phyloP scores from a whole-genome alignment of 2,113 vertebrate genomes.

The Pteropus alecto region DNA sequence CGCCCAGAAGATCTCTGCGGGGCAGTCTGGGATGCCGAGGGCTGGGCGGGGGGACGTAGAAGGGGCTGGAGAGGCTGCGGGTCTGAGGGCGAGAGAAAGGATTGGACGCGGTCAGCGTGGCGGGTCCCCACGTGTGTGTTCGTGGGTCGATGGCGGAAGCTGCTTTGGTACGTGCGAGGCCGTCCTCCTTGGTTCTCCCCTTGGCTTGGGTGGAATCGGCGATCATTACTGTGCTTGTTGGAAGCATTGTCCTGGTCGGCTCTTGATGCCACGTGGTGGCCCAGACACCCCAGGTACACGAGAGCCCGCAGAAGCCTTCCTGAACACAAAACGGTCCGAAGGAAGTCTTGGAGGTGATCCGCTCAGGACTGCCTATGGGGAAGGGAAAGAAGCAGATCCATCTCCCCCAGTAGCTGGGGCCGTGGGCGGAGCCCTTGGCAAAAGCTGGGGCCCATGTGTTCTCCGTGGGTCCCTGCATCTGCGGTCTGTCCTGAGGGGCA shows the following conservation, averaged over 20 bases:
- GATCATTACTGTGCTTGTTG: conserved; percentile 43
- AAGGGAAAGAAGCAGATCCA: neutral
- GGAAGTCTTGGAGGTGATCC: neutral
- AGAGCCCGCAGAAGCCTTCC: neutral
- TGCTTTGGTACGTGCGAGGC: neutral
- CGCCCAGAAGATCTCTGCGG: neutral
- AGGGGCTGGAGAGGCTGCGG: neutral
- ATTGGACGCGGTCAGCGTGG: neutral
- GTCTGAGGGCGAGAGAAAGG: neutral
- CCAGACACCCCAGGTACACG: conserved; percentile 19
- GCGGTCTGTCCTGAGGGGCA: neutral
- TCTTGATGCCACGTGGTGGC: neutral
- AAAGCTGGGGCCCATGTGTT: neutral
- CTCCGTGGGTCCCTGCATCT: neutral
- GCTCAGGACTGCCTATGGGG: neutral
- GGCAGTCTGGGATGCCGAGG: neutral
- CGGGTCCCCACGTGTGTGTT: neutral
- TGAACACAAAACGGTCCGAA: conserved; percentile 46
- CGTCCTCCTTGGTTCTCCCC: neutral
- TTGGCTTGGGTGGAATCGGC: conserved; percentile 33
- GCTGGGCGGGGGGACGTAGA: too few relatives aligned
- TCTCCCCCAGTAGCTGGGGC: neutral
- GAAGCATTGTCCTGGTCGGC: conserved; percentile 39
- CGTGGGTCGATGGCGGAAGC: neutral
- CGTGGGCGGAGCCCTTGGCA: neutral